Conservation (phyloP, 23 tunicate species). For the Styela plicata region DNA sequence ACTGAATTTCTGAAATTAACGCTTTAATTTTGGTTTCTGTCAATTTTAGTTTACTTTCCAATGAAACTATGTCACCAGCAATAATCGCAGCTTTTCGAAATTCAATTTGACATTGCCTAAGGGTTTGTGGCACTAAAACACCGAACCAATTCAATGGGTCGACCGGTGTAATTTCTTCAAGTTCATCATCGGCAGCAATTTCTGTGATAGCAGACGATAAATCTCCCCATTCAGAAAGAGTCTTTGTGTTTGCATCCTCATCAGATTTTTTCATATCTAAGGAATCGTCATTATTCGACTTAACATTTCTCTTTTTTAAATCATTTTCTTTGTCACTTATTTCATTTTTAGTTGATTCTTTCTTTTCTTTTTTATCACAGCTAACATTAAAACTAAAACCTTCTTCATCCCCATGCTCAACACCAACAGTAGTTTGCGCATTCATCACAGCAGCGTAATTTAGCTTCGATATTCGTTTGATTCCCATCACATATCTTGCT, state of each 20-base stretch:
- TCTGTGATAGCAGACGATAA: not conserved
- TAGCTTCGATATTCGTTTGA: slow-evolving; percentile 59
- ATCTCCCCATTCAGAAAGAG: not conserved
- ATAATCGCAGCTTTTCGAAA: slow-evolving; percentile 34
- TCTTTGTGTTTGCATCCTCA: not conserved
- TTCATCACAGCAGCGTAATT: slow-evolving; percentile 50
- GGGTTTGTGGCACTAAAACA: slow-evolving; percentile 48
- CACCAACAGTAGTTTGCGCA: slow-evolving; percentile 9
- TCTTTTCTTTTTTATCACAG: not conserved
- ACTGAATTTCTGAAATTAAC: not conserved
- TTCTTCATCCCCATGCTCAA: slow-evolving; percentile 25
- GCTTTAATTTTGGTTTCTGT: not conserved
- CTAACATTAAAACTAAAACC: not conserved
- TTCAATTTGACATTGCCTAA: slow-evolving; percentile 47
- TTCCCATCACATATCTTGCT: slow-evolving; percentile 68
- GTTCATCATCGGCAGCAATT: not conserved
- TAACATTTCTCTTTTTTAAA: slow-evolving; percentile 21
- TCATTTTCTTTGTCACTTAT: not conserved
- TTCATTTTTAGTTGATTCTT: not conserved
- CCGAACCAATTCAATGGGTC: slow-evolving; percentile 72
- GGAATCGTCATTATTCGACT: not conserved
- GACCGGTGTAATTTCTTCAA: not conserved
- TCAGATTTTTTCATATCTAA: slow-evolving; percentile 14
- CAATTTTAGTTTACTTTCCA: not conserved
- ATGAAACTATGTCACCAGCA: slow-evolving; percentile 7